These are phyloP conservation scores for Urechis unicinctus DNA, from an alignment of 2,888 invertebrate genomes.

Conservation along the genomic window DNA sequence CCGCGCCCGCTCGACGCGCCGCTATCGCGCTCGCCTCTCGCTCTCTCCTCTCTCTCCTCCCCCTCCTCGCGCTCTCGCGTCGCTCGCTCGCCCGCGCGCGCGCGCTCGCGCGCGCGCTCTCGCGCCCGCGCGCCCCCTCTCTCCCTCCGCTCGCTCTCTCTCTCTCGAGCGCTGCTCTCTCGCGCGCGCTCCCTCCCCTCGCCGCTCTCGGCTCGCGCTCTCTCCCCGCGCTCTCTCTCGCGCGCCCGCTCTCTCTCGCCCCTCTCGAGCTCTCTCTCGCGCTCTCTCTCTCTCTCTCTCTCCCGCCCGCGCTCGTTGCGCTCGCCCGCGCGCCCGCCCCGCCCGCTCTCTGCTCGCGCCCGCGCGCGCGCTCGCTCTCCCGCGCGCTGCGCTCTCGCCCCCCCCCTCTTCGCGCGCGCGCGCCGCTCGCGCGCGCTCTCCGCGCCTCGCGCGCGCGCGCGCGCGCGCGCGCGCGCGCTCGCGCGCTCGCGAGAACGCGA, in stretches of 20 bases:
- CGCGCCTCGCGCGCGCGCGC: too few relatives aligned
- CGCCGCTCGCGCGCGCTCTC: too few relatives aligned
- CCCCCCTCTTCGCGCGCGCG: too few relatives aligned
- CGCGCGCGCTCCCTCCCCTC: background rate
- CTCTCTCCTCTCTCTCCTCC: background rate
- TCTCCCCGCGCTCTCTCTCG: background rate
- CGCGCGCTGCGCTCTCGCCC: too few relatives aligned
- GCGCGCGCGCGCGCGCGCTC: too few relatives aligned
- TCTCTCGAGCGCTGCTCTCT: background rate
- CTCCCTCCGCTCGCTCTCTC: too few relatives aligned
- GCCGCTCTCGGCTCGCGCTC: too few relatives aligned
- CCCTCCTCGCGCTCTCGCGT: background rate
- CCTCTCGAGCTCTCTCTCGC: background rate
- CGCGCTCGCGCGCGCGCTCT: background rate
- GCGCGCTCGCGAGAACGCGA: too few relatives aligned
- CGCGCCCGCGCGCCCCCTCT: background rate
- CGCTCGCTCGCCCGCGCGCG: background rate
- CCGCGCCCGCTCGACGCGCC: too few relatives aligned
- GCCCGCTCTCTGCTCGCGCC: too few relatives aligned
- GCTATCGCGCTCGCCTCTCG: background rate
- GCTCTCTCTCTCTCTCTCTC: too few relatives aligned
- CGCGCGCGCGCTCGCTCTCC: too few relatives aligned
- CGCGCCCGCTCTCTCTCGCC: background rate
- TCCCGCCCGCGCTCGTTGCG: background rate
- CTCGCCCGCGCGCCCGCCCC: background rate